Evolutionary conservation across 2,113 vertebrate genomes (phyloP), one percentile per base, ranked within the genome.

Genomic region (Lampris megalopsis): DNA sequence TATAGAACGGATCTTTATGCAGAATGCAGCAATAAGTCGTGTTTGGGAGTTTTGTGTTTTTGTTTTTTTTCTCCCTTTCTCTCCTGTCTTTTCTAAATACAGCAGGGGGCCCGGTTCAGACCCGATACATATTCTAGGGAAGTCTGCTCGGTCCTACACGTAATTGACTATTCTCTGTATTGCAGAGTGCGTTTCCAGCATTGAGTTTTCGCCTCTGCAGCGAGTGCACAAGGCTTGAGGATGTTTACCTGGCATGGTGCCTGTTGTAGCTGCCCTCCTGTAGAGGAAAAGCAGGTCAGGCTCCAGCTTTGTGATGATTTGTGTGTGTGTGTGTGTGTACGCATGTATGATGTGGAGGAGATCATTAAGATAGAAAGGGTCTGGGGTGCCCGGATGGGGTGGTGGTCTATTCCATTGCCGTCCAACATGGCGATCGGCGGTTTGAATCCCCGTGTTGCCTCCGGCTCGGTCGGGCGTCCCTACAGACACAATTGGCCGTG

Each of bases 231-330:
- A 91, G 86, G 91, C 93, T 94, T 78, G 91, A 94, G 93, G 93
- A 93, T 92, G 89, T 91, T 89, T 91, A 91, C 90, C 91, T 94
- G 93, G 93, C 93, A 93, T 89, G 89, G 85, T 92, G 91, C 92
- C 93, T 92, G 90, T 87, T 90, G 90, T 90, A 88, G 89, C 84
- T 90, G 86, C 86, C 90, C 90, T 91, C 90, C 89, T 90, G 91
- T 90, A 89, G 90, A 85, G 86, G 86, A 82, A 90, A 84, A 85
- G 76, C 90, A 88, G 91, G 86, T 89, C 82, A 89, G 90, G 88
- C 82, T 88, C 88, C 85, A 89, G 84, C 79, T 85, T 82, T 86
- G 83, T 85, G 87, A 86, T 82, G 80, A 78, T 77, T 83, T 7
- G 58, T 56, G 10, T 81, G 79, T 79, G 53, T 73, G 68, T 48